A percentile compares a stretch with the other conserved stretches of the same genome.
Conservation (phyloP, 2,888 invertebrate genomes). For the Eupithecia dodoneata region DNA sequence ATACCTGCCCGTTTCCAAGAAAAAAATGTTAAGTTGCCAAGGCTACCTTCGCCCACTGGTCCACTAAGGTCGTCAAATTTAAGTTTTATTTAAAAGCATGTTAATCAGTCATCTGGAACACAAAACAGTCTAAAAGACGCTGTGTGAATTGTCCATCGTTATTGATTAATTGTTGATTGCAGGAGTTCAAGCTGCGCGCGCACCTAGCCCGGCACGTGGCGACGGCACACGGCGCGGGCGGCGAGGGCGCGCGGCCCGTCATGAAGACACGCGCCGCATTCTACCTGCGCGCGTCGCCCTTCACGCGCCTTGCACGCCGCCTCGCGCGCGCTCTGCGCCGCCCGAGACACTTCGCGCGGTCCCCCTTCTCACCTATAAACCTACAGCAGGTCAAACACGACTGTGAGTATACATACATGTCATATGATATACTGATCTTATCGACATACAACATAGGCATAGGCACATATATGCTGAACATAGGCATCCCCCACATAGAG, state of each 20-base stretch:
- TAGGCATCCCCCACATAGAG: too few species aligned
- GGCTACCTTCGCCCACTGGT: too few species aligned
- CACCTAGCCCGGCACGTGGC: slow-evolving; percentile 97
- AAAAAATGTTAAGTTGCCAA: too few species aligned
- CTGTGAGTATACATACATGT: slow-evolving; percentile 84
- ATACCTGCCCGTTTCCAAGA: too few species aligned
- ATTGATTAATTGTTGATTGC: background rate
- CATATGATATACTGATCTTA: background rate
- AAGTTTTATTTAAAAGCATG: too few species aligned
- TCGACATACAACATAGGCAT: background rate
- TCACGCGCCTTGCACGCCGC: slow-evolving; percentile 94
- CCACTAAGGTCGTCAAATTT: too few species aligned
- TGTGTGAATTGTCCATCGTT: too few species aligned
- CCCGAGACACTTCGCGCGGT: slow-evolving; percentile 94
- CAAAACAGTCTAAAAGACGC: too few species aligned
- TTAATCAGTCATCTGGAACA: too few species aligned
- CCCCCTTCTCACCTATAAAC: slow-evolving; percentile 92
- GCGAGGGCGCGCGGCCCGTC: slow-evolving; percentile 90
- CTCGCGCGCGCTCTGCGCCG: slow-evolving; percentile 91
- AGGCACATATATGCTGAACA: too few species aligned
- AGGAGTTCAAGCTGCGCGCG: slow-evolving; percentile 97
- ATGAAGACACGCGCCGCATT: slow-evolving; percentile 99
- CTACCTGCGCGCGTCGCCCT: slow-evolving; percentile 95
- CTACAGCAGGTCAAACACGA: slow-evolving; percentile 93
- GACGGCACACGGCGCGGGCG: slow-evolving; percentile 92